These are phyloP conservation scores for Characodon lateralis DNA, from an alignment of 2,797 vertebrate species.

Conservation along the genomic window DNA sequence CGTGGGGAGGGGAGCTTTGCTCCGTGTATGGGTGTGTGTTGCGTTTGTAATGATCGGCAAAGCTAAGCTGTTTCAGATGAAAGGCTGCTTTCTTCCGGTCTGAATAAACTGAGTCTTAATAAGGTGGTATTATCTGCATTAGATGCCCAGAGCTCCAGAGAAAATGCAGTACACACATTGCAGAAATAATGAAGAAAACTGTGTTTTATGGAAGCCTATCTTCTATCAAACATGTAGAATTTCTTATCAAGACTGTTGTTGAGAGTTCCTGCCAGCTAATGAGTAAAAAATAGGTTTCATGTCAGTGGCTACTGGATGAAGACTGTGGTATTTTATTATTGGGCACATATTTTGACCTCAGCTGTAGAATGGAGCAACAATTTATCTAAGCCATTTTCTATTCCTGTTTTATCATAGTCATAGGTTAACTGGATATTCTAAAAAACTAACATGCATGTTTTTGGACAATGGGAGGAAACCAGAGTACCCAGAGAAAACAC, in stretches of 20 bases:
- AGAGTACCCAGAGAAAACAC: too few relatives aligned
- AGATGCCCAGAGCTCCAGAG: constrained; percentile 4
- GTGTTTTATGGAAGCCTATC: not conserved
- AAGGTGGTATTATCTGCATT: constrained; percentile 26
- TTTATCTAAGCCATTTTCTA: too few relatives aligned
- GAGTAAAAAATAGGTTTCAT: not conserved
- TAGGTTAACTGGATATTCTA: too few relatives aligned
- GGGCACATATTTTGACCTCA: not conserved
- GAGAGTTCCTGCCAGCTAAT: not conserved
- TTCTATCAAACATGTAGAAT: not conserved
- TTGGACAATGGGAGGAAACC: too few relatives aligned
- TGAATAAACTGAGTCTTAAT: constrained; percentile 34
- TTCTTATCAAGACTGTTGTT: not conserved
- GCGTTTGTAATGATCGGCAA: constrained; percentile 50
- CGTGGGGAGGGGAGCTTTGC: constrained; percentile 32
- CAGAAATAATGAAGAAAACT: not conserved
- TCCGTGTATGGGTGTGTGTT: constrained; percentile 37
- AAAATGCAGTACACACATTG: not conserved
- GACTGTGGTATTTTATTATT: not conserved
- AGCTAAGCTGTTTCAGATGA: constrained; percentile 51
- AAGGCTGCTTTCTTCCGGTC: constrained; percentile 49
- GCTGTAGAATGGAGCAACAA: too few relatives aligned
- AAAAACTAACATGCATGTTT: too few relatives aligned
- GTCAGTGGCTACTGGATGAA: not conserved
- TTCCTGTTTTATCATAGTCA: too few relatives aligned